These are phyloP conservation scores for Drosophila limbata DNA, from an alignment of 2,888 invertebrate species.

Conservation along the genomic window DNA sequence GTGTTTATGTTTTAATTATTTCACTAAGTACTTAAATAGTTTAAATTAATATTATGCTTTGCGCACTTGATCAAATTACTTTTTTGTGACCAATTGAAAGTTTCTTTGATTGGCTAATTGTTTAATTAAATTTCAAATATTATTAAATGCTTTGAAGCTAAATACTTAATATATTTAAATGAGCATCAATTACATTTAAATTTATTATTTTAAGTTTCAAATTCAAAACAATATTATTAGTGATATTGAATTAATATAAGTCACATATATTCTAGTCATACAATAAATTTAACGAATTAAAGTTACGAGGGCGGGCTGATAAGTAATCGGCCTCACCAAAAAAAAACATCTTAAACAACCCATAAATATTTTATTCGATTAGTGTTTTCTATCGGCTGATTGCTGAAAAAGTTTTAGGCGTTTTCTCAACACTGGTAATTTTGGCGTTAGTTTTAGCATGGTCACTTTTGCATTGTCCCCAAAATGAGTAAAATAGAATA, in stretches of 20 bases:
- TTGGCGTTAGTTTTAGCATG: too few relatives aligned
- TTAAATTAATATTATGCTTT: conserved; percentile 39
- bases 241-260: neutral
- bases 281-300: too few relatives aligned
- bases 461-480: too few relatives aligned
- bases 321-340: too few relatives aligned
- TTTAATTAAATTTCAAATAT: neutral
- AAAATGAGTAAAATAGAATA: too few relatives aligned
- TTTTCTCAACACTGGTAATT: too few relatives aligned
- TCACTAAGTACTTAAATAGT: conserved; percentile 21
- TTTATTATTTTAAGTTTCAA: neutral
- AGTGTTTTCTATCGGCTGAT: too few relatives aligned
- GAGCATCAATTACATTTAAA: neutral
- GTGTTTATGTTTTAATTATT: conserved; percentile 20
- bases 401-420: too few relatives aligned
- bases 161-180: neutral
- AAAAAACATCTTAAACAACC: too few relatives aligned
- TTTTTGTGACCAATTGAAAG: neutral
- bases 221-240: neutral
- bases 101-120: conserved; percentile 5
- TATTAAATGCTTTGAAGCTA: neutral
- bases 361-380: too few relatives aligned
- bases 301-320: too few relatives aligned
- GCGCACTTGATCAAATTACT: conserved; percentile 19
- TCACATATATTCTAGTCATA: neutral